Conservation (phyloP, 2,113 vertebrate genomes). For the Pygoscelis antarcticus region DNA sequence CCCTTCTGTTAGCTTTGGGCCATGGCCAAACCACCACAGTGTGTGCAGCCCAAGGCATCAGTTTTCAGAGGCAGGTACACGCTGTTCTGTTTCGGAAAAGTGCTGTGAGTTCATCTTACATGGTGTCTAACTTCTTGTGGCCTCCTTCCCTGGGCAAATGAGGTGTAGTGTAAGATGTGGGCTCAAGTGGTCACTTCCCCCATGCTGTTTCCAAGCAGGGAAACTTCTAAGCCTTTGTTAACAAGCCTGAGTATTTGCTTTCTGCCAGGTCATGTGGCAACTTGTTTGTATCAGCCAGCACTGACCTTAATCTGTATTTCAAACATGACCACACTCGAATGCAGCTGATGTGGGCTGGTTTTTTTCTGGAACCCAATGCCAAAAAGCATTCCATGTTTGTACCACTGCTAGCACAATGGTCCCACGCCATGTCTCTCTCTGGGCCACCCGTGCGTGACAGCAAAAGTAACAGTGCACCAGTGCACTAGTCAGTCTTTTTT, state of each 20-base stretch:
- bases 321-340: not conserved
- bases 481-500: not conserved
- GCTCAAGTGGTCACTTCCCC: not conserved
- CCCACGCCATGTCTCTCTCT: not conserved
- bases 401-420: not conserved
- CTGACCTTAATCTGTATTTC: not conserved
- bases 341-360: not conserved
- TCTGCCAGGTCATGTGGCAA: not conserved
- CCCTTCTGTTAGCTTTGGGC: not conserved
- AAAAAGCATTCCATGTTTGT: not conserved
- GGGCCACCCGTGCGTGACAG: not conserved
- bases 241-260: not conserved
- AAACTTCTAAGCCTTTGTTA: not conserved
- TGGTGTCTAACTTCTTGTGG: not conserved
- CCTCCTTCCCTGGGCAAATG: not conserved
- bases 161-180: not conserved
- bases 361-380: not conserved
- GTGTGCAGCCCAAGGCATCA: not conserved
- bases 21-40: not conserved
- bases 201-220: not conserved
- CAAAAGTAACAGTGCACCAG: not conserved
- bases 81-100: not conserved
- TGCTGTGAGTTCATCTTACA: accelerated
- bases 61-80: not conserved
- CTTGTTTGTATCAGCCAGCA: not conserved